phyloP scores from a whole-genome alignment of 2,797 vertebrate genomes.

The Stomatorhinus walkeri region DNA sequence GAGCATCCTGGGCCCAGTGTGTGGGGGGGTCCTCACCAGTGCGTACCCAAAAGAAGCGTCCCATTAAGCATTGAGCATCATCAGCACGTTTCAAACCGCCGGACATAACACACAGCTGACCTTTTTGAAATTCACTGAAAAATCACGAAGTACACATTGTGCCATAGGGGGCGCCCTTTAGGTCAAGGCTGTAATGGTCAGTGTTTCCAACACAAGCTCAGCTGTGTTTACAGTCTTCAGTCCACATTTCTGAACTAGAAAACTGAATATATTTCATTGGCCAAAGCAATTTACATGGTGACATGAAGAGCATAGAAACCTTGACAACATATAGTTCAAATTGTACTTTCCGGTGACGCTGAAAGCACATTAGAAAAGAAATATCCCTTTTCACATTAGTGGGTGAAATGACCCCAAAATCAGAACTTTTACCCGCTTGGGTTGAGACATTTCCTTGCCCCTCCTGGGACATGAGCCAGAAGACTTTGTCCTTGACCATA shows the following conservation, averaged over 20 bases:
- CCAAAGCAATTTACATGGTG: not conserved
- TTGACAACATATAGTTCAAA: not conserved
- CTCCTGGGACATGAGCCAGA: not conserved
- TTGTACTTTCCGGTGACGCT: not conserved
- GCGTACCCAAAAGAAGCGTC: constrained; percentile 42
- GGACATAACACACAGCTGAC: not conserved
- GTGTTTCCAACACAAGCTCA: not conserved
- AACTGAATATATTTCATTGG: not conserved
- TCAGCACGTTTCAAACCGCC: not conserved
- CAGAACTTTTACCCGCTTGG: not conserved
- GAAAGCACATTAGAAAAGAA: not conserved
- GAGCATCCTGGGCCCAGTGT: constrained; percentile 83
- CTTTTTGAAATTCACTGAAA: not conserved
- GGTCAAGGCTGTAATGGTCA: not conserved
- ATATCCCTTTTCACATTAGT: not conserved
- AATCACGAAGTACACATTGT: not conserved
- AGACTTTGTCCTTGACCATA: not conserved
- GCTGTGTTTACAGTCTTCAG: not conserved
- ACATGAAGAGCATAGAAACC: not conserved
- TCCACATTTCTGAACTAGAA: not conserved
- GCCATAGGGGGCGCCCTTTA: not conserved
- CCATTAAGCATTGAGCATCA: not conserved
- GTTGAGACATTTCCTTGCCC: not conserved
- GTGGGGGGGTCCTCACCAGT: constrained; percentile 90
- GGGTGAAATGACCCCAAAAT: not conserved